These are phyloP conservation scores for Narcine bancroftii DNA, from an alignment of 2,113 vertebrate genomes.

Conservation along the genomic window DNA sequence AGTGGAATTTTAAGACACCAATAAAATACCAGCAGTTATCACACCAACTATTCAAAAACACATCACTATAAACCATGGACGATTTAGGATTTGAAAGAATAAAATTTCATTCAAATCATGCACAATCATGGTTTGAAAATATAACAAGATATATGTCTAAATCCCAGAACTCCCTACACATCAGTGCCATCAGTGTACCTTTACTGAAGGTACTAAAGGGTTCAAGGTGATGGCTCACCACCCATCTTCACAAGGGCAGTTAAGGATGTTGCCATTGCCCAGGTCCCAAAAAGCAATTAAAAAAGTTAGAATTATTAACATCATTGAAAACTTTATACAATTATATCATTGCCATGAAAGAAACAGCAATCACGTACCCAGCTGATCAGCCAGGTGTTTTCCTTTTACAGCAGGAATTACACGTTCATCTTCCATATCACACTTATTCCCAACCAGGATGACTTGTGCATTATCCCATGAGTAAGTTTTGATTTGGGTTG, in stretches of 20 bases:
- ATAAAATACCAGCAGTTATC: not conserved
- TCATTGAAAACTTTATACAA: not conserved
- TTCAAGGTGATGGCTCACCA: too few species aligned
- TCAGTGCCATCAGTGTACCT: too few species aligned
- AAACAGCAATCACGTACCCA: conserved; percentile 60
- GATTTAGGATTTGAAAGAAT: not conserved
- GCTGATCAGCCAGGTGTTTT: conserved; percentile 79
- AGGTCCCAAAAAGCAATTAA: too few species aligned
- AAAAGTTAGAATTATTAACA: not conserved
- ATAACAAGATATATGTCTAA: too few species aligned
- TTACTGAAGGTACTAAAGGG: too few species aligned
- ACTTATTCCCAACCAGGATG: conserved; percentile 95
- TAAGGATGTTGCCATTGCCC: too few species aligned
- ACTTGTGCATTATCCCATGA: conserved; percentile 98
- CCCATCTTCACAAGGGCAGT: too few species aligned
- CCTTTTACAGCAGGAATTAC: conserved; percentile 81
- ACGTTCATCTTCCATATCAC: conserved; percentile 93
- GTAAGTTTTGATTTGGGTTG: conserved; percentile 97
- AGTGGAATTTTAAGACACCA: not conserved
- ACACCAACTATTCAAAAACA: not conserved
- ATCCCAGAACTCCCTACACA: too few species aligned
- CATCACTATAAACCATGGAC: not conserved
- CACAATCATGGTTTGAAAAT: too few species aligned
- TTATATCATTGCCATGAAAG: not conserved
- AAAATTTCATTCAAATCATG: too few species aligned